Evolutionary conservation across 2,888 invertebrate genomes (phyloP).

Genomic region (Cancer borealis): DNA sequence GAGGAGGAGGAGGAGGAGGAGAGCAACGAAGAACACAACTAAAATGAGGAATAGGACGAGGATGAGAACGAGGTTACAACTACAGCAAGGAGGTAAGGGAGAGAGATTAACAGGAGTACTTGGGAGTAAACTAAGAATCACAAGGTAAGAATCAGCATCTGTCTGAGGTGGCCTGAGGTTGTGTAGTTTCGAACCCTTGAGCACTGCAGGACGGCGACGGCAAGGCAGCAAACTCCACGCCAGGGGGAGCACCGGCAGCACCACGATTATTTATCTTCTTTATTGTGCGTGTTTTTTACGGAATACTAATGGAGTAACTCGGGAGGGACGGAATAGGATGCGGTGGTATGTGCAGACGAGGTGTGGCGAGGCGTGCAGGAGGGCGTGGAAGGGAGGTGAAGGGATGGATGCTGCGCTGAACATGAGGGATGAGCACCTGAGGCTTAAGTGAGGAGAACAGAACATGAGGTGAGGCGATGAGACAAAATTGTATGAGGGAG

Average conservation of each 20-base stretch:
- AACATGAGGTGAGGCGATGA: constrained; percentile 9
- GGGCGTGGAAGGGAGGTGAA: not conserved
- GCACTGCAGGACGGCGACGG: constrained; percentile 8
- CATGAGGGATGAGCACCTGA: constrained; percentile 1
- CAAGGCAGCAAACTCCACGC: not conserved
- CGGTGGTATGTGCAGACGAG: not conserved
- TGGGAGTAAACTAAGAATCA: not conserved
- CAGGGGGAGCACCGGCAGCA: constrained; percentile 16
- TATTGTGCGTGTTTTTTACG: not conserved
- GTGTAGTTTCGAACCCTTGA: not conserved
- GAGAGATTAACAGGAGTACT: not conserved
- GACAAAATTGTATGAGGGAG: not conserved
- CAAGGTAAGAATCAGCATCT: not conserved
- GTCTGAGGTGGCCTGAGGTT: not conserved
- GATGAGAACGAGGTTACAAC: not conserved
- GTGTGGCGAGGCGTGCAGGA: not conserved
- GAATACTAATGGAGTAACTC: constrained; percentile 37
- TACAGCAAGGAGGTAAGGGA: not conserved
- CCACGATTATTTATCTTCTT: not conserved
- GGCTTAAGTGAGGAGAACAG: not conserved
- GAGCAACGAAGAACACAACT: not conserved
- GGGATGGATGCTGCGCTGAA: not conserved
- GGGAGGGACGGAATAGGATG: not conserved
- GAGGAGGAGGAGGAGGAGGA: not conserved
- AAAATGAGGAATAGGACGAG: not conserved